Percentiles rank a stretch among this genome's conserved stretches.
phyloP scores from a whole-genome alignment of 1,140 invertebrate genomes.

The Danaus plexippus region DNA sequence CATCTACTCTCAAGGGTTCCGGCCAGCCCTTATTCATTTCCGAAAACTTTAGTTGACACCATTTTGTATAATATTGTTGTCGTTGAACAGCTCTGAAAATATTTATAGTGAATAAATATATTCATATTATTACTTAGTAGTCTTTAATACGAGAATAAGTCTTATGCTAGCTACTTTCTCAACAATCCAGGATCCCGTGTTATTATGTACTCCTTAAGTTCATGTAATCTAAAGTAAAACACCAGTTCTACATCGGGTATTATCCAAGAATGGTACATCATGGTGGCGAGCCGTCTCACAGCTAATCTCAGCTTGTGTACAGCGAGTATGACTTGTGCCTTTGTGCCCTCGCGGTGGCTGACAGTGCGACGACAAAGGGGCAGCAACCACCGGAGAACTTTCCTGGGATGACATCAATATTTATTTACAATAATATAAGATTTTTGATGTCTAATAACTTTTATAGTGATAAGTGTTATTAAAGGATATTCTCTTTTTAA shows the following conservation, averaged over 20 bases:
- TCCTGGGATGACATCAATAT: slow-evolving; percentile 26
- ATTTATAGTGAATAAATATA: not conserved
- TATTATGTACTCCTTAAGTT: slow-evolving; percentile 75
- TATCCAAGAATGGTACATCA: slow-evolving; percentile 75
- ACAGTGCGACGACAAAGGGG: slow-evolving; percentile 75
- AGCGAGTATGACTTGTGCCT: slow-evolving; percentile 74
- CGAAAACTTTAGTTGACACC: slow-evolving; percentile 75
- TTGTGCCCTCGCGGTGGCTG: slow-evolving; percentile 76
- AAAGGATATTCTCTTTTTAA: too few relatives aligned
- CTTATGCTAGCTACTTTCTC: slow-evolving; percentile 70
- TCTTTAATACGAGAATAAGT: too few relatives aligned
- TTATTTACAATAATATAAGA: not conserved
- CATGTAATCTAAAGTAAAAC: slow-evolving; percentile 79
- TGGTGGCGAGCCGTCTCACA: slow-evolving; percentile 72
- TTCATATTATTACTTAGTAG: not conserved
- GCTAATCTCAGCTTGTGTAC: slow-evolving; percentile 76
- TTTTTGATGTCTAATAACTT: too few relatives aligned
- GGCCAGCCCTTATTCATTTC: slow-evolving; percentile 77
- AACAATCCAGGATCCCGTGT: slow-evolving; percentile 73
- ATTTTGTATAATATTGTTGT: slow-evolving; percentile 71
- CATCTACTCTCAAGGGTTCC: slow-evolving; percentile 43
- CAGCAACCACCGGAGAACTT: slow-evolving; percentile 65
- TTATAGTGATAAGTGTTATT: too few relatives aligned
- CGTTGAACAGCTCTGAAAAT: slow-evolving; percentile 76
- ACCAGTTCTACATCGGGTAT: slow-evolving; percentile 79